Percentiles rank a stretch among this genome's conserved stretches.
phyloP scores from a whole-genome alignment of 2,797 vertebrate species.

The Xenops minutus region DNA sequence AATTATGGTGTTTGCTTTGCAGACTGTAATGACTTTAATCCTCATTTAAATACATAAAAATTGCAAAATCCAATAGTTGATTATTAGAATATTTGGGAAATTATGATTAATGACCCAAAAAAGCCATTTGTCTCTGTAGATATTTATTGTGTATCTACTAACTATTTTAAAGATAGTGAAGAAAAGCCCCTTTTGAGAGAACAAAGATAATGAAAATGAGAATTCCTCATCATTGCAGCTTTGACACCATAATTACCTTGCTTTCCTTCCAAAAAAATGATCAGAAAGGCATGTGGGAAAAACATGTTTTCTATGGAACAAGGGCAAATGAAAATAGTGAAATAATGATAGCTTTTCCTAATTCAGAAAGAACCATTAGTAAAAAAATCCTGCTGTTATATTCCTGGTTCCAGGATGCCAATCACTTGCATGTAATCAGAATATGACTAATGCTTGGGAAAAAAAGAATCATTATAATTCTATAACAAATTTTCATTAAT shows the following conservation, averaged over 20 bases:
- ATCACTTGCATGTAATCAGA: background rate
- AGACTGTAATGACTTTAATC: slow-evolving; percentile 36
- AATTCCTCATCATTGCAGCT: slow-evolving; percentile 28
- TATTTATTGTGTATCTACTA: slow-evolving; percentile 24
- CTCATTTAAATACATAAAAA: background rate
- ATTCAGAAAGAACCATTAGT: slow-evolving; percentile 16
- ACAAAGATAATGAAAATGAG: slow-evolving; percentile 51
- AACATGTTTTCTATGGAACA: slow-evolving; percentile 1
- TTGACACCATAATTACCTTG: slow-evolving; percentile 65
- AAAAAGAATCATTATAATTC: background rate
- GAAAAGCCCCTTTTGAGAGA: slow-evolving; percentile 21
- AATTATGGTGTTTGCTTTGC: slow-evolving; percentile 20
- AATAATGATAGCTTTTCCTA: slow-evolving; percentile 1
- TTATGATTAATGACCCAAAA: slow-evolving; percentile 8
- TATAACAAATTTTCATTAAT: background rate
- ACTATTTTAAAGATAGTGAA: slow-evolving; percentile 54
- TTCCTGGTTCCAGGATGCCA: background rate
- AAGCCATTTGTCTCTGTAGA: slow-evolving; percentile 39
- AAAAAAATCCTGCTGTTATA: background rate
- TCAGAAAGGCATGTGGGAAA: background rate
- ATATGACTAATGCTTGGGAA: background rate
- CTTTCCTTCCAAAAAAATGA: slow-evolving; percentile 8
- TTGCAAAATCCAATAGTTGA: background rate
- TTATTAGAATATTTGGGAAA: slow-evolving; percentile 33
- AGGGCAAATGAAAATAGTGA: slow-evolving; percentile 36